Evolutionary conservation across 2,113 vertebrate genomes (phyloP).

Genomic region (Genyomyrus donnyi): DNA sequence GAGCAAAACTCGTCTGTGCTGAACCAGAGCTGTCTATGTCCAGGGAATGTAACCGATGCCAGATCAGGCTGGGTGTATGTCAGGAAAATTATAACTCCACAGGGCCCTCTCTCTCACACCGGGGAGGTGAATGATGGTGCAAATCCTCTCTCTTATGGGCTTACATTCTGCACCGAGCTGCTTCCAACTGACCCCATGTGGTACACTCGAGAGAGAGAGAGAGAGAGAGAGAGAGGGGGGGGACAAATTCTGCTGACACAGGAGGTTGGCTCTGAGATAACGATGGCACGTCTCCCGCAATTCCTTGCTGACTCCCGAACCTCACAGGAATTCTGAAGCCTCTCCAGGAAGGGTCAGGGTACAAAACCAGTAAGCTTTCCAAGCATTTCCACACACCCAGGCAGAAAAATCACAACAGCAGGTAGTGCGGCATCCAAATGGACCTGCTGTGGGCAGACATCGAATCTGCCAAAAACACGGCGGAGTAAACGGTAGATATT

Average conservation of each 20-base stretch:
- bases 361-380: not conserved
- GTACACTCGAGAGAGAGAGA: not conserved
- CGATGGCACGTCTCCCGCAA: constrained; percentile 37
- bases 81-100: not conserved
- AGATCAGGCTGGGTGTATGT: not conserved
- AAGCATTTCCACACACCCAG: not conserved
- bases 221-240: not conserved
- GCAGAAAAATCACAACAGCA: not conserved
- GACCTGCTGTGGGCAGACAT: not conserved
- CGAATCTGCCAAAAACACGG: not conserved
- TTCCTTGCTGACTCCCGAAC: constrained; percentile 34
- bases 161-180: not conserved
- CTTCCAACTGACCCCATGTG: not conserved
- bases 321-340: not conserved
- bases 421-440: not conserved
- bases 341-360: not conserved
- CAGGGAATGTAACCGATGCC: not conserved
- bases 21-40: not conserved
- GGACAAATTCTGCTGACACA: constrained; percentile 35
- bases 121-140: not conserved
- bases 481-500: not conserved
- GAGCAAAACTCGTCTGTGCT: not conserved
- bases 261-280: constrained; percentile 24
- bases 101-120: not conserved
- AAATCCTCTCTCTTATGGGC: not conserved